These are phyloP conservation scores for Leptothorax acervorum DNA, from an alignment of 2,888 invertebrate species.

Conservation along the genomic window DNA sequence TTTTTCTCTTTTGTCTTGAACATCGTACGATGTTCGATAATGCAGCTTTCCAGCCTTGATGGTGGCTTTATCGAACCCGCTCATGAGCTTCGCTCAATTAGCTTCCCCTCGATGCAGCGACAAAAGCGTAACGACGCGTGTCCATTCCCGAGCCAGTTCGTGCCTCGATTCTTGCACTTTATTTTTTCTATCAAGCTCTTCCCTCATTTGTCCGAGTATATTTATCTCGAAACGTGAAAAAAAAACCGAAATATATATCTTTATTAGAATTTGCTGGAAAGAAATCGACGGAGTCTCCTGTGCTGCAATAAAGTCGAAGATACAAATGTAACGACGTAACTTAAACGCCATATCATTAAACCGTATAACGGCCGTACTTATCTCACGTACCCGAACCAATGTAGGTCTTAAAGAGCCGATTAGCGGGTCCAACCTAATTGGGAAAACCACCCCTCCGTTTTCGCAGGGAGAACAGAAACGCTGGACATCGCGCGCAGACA, in stretches of 20 bases:
- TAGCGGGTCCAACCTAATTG: constrained; percentile 49
- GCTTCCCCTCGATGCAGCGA: constrained; percentile 29
- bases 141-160: neutral
- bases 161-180: constrained; percentile 19
- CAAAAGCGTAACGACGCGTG: constrained; percentile 41
- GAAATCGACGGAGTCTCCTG: neutral
- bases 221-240: neutral
- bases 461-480: constrained; percentile 59
- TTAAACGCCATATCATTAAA: constrained; percentile 12
- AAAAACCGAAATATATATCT: neutral
- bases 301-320: neutral
- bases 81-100: constrained; percentile 49
- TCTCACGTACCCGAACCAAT: constrained; percentile 9
- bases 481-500: constrained; percentile 46
- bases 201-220: neutral
- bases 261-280: neutral
- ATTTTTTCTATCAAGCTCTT: neutral
- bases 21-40: constrained; percentile 25
- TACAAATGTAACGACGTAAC: neutral
- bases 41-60: constrained; percentile 10
- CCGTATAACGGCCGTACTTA: constrained; percentile 19
- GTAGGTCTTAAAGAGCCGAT: constrained; percentile 47
- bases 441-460: constrained; percentile 56
- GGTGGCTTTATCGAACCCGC: constrained; percentile 20
- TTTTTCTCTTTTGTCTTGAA: neutral